Conservation (phyloP, 2,888 invertebrate species). For the Thyatira batis region DNA sequence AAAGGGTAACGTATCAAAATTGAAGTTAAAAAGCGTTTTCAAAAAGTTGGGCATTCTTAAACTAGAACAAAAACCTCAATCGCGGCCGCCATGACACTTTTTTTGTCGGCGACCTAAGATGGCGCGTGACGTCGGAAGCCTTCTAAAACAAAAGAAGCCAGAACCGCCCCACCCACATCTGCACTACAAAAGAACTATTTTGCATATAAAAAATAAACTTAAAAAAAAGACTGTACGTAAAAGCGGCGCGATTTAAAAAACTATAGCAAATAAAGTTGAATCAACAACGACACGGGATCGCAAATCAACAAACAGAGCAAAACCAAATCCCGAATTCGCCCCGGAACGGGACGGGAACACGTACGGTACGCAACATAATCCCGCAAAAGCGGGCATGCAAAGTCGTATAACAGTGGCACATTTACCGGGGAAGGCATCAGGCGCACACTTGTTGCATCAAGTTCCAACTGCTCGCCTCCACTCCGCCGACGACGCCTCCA, state of each 20-base stretch:
- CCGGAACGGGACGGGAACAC: slow-evolving; percentile 29
- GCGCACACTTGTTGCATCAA: slow-evolving; percentile 75
- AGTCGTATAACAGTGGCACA: slow-evolving; percentile 72
- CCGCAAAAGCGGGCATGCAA: slow-evolving; percentile 74
- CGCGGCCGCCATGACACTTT: slow-evolving; percentile 77
- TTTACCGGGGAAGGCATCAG: slow-evolving; percentile 78
- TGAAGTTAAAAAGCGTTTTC: slow-evolving; percentile 2
- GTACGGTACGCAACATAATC: slow-evolving; percentile 61
- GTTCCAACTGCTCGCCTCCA: slow-evolving; percentile 52
- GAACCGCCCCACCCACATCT: slow-evolving; percentile 64
- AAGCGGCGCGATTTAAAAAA: slow-evolving; percentile 19
- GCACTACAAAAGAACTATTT: slow-evolving; percentile 25
- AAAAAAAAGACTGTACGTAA: slow-evolving; percentile 17
- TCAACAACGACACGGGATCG: slow-evolving; percentile 38
- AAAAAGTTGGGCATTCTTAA: slow-evolving; percentile 17
- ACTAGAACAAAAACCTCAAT: slow-evolving; percentile 52
- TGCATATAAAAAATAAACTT: slow-evolving; percentile 24
- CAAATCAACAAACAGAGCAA: slow-evolving; percentile 56
- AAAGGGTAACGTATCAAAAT: neutral
- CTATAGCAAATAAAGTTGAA: slow-evolving; percentile 30
- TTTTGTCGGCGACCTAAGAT: slow-evolving; percentile 77
- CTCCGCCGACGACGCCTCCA: slow-evolving; percentile 43
- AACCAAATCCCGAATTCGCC: slow-evolving; percentile 57
- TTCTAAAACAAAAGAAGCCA: slow-evolving; percentile 76
- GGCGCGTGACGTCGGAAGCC: slow-evolving; percentile 65